Conservation (phyloP, 2,888 invertebrate genomes). For the Agrilus biguttatus region DNA sequence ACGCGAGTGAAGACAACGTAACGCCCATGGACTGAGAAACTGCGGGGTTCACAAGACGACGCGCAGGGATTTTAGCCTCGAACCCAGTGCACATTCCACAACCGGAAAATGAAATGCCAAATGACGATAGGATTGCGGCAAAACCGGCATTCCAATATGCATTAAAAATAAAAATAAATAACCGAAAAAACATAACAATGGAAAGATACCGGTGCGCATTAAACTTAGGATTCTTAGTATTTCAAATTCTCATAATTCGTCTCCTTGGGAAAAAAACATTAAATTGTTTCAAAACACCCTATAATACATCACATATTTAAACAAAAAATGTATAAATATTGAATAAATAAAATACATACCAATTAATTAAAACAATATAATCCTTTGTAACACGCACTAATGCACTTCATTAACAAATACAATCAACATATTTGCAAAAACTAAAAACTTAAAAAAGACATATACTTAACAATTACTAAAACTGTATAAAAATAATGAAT, state of each 20-base stretch:
- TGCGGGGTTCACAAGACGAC: conserved; percentile 67
- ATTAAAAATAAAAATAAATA: neutral
- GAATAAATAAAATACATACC: no score
- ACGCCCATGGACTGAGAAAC: conserved; percentile 23
- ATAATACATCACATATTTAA: no score
- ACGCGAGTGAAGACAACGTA: conserved; percentile 28
- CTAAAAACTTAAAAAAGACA: conserved; percentile 9
- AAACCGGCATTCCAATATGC: conserved; percentile 1
- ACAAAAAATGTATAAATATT: no score
- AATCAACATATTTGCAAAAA: conserved; percentile 28
- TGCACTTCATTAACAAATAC: conserved; percentile 27
- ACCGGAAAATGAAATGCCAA: conserved; percentile 1
- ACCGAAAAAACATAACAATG: no score
- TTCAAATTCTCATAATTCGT: no score
- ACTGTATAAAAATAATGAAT: no score
- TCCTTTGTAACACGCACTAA: conserved; percentile 16
- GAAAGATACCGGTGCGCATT: conserved; percentile 2
- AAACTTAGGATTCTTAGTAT: no score
- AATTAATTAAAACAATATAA: neutral
- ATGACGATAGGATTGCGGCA: conserved; percentile 5
- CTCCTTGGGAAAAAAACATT: no score
- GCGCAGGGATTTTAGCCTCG: conserved; percentile 46
- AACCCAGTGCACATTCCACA: conserved; percentile 15
- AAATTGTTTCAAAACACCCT: no score
- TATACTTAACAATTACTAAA: conserved; percentile 7